A percentile compares a stretch with the other conserved stretches of the same genome.
These are phyloP conservation scores for Eulithis prunata DNA, from an alignment of 2,888 invertebrate genomes.

Conservation along the genomic window DNA sequence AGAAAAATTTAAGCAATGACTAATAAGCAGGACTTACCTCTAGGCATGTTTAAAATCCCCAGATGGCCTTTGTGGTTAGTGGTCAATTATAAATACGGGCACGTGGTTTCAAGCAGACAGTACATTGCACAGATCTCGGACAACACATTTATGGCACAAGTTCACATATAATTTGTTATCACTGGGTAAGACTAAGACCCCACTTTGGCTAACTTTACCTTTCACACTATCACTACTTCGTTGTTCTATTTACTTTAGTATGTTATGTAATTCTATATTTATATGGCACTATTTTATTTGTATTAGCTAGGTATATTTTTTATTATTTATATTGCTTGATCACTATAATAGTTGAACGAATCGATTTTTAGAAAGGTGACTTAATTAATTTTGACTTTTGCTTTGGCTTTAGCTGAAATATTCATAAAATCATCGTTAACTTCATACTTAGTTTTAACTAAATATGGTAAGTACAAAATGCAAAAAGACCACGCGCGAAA, in stretches of 20 bases:
- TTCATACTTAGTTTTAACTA: neutral
- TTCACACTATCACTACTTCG: constrained; percentile 38
- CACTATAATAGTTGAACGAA: constrained; percentile 36
- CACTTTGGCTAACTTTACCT: neutral
- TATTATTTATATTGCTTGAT: neutral
- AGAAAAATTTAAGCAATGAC: constrained; percentile 15
- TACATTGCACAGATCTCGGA: constrained; percentile 61
- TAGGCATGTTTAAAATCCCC: constrained; percentile 63
- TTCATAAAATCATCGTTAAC: neutral
- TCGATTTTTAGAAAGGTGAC: constrained; percentile 34
- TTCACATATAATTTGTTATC: constrained; percentile 40
- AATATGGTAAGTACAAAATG: too few relatives aligned
- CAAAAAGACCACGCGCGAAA: too few relatives aligned
- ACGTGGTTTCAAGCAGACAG: constrained; percentile 59
- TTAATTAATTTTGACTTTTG: constrained; percentile 57
- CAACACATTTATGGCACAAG: constrained; percentile 38
- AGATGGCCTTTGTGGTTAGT: constrained; percentile 58
- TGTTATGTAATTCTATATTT: neutral
- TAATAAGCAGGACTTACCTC: constrained; percentile 59
- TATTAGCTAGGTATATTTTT: too few relatives aligned
- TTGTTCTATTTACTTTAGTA: constrained; percentile 34
- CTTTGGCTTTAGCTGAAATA: constrained; percentile 63
- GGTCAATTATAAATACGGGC: constrained; percentile 57
- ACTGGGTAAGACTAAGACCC: neutral
- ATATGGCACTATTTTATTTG: constrained; percentile 27